These are phyloP conservation scores for Mus pahari DNA, from an alignment of 2,113 vertebrate genomes.

Conservation along the genomic window DNA sequence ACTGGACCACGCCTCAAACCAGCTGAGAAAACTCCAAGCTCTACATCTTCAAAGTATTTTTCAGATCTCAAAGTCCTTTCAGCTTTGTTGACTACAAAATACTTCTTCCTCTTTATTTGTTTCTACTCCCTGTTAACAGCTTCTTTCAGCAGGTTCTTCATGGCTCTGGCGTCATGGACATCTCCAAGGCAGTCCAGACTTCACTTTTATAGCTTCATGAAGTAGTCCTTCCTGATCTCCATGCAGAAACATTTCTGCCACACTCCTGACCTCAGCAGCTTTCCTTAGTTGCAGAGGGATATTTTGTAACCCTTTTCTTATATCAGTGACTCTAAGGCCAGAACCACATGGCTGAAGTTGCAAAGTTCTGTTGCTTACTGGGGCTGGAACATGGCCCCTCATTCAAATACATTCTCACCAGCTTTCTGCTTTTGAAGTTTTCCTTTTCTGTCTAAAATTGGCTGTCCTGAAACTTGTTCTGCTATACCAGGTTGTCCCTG, in stretches of 20 bases:
- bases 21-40: neutral
- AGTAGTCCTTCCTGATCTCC: neutral
- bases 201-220: neutral
- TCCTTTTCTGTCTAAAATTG: neutral
- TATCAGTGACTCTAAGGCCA: neutral
- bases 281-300: neutral
- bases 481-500: neutral
- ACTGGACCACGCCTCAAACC: neutral
- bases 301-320: neutral
- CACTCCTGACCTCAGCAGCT: neutral
- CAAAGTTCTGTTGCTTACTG: neutral
- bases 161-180: neutral
- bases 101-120: fast-evolving
- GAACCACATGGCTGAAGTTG: neutral
- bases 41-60: neutral
- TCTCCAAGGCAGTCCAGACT: neutral
- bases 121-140: neutral
- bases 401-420: neutral
- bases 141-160: too few species aligned
- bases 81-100: neutral
- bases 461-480: neutral
- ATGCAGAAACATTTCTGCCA: neutral
- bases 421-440: neutral
- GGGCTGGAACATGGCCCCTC: neutral
- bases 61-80: neutral